phyloP scores from a whole-genome alignment of 2,113 vertebrate genomes.

The Electrona antarctica region DNA sequence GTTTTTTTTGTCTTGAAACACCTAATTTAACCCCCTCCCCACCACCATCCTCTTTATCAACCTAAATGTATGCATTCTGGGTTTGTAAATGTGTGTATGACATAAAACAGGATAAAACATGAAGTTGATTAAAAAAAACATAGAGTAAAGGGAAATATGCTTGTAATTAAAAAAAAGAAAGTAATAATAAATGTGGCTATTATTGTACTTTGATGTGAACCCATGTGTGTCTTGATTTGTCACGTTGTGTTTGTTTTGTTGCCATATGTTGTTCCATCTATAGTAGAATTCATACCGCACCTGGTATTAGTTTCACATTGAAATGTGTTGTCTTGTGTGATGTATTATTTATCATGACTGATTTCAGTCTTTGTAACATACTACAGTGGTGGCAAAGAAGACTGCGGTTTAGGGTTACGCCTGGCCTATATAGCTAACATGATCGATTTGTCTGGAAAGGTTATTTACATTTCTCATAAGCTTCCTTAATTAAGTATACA shows the following conservation, averaged over 20 bases:
- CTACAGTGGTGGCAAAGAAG: too few relatives aligned
- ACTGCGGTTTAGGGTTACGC: too few relatives aligned
- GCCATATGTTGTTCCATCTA: conserved; percentile 1
- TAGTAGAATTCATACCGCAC: too few relatives aligned
- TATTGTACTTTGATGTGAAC: conserved; percentile 84
- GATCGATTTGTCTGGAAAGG: too few relatives aligned
- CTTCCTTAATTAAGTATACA: too few relatives aligned
- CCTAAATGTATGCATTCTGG: conserved; percentile 81
- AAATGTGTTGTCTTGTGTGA: conserved; percentile 10
- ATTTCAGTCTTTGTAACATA: neutral
- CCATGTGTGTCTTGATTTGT: conserved; percentile 80
- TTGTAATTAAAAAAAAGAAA: conserved; percentile 79
- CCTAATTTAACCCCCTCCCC: conserved; percentile 59
- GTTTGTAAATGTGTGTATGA: conserved; percentile 81
- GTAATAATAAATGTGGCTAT: conserved; percentile 83
- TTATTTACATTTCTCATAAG: too few relatives aligned
- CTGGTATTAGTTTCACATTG: too few relatives aligned
- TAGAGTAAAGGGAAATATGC: conserved; percentile 84
- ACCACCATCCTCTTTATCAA: conserved; percentile 56
- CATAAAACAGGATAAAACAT: conserved; percentile 70
- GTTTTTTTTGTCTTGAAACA: conserved; percentile 57
- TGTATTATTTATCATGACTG: neutral
- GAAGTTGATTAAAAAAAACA: conserved; percentile 44
- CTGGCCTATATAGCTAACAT: too few relatives aligned
- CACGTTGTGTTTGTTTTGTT: conserved; percentile 23